Conservation (phyloP, 1,140 invertebrate species). For the Copidosoma floridanum region DNA sequence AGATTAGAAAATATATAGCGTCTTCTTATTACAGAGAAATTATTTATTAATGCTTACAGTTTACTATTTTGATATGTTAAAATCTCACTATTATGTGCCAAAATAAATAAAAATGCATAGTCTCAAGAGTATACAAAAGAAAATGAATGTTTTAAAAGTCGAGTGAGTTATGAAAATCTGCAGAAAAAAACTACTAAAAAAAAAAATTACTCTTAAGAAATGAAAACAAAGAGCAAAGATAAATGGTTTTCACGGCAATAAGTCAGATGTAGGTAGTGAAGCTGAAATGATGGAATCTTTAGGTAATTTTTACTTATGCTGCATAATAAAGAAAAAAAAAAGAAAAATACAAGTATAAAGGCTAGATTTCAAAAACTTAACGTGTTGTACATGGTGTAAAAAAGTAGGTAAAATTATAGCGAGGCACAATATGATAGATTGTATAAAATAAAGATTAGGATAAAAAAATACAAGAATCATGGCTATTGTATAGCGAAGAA, state of each 20-base stretch:
- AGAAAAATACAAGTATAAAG: too few relatives aligned
- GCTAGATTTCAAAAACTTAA: background rate
- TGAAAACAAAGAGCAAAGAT: background rate
- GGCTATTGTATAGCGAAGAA: too few relatives aligned
- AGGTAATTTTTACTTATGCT: too few relatives aligned
- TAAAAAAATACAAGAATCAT: too few relatives aligned
- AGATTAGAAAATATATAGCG: slow-evolving; percentile 7
- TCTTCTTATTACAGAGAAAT: background rate
- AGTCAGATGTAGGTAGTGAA: background rate
- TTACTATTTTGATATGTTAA: slow-evolving; percentile 16
- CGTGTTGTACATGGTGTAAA: background rate
- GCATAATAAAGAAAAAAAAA: too few relatives aligned
- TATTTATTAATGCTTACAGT: background rate
- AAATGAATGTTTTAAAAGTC: slow-evolving; percentile 2
- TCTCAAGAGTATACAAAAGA: background rate
- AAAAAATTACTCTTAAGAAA: background rate
- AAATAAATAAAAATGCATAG: background rate
- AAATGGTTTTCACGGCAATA: background rate
- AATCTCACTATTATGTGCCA: slow-evolving; percentile 14
- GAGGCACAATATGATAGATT: slow-evolving; percentile 16
- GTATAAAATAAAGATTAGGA: slow-evolving; percentile 2
- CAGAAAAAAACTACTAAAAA: slow-evolving; percentile 6
- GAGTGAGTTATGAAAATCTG: background rate
- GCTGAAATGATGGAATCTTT: too few relatives aligned
- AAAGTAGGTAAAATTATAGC: slow-evolving; percentile 1